phyloP scores from a whole-genome alignment of 2,888 invertebrate species.

The Stegophylla sp. region DNA sequence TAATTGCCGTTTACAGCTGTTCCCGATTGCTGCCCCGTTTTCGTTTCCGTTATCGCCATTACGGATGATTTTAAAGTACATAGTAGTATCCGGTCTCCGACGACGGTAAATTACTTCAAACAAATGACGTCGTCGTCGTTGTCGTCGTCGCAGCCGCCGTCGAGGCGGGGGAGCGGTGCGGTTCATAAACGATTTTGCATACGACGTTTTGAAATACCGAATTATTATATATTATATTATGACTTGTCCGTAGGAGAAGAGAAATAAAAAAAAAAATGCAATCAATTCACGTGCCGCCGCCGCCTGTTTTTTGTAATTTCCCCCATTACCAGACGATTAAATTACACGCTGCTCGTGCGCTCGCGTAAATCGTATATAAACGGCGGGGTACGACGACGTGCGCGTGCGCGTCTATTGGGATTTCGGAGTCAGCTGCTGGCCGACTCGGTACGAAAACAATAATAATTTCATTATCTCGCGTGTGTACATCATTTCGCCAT shows the following conservation, averaged over 20 bases:
- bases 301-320: background rate
- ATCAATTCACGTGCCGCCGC: background rate
- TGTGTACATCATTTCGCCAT: background rate
- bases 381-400: too few relatives aligned
- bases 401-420: background rate
- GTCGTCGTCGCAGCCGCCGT: too few relatives aligned
- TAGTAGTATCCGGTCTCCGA: background rate
- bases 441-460: background rate
- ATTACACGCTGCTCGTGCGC: too few relatives aligned
- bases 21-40: background rate
- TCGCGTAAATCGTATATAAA: background rate
- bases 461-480: background rate
- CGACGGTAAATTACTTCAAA: constrained; percentile 1
- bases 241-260: background rate
- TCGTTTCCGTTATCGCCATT: background rate
- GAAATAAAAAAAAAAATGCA: background rate
- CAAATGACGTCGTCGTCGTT: background rate
- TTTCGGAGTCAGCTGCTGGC: background rate
- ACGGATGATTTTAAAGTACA: background rate
- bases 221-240: too few relatives aligned
- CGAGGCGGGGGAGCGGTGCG: background rate
- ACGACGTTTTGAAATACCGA: background rate
- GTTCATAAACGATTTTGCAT: background rate
- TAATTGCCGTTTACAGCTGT: constrained; percentile 5
- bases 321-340: background rate